Percentiles rank a stretch among this genome's conserved stretches.
phyloP scores from a whole-genome alignment of 2,888 invertebrate genomes.

The Limnephilus lunatus region DNA sequence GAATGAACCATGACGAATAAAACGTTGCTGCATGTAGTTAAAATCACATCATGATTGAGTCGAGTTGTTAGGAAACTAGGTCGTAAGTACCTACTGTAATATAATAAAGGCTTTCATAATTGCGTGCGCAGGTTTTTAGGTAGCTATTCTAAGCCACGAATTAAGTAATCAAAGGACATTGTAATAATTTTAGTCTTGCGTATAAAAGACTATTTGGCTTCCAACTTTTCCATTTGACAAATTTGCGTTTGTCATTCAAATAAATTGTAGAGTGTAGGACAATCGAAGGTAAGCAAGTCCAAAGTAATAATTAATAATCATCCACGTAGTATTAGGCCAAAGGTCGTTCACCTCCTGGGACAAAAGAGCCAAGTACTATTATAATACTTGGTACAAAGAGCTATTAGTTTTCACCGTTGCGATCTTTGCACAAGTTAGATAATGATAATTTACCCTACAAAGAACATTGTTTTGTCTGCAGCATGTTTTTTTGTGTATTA shows the following conservation, averaged over 20 bases:
- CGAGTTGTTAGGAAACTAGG: not conserved
- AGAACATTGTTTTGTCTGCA: too few relatives aligned
- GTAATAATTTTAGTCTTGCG: not conserved
- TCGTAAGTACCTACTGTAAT: not conserved
- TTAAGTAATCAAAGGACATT: not conserved
- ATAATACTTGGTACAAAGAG: too few relatives aligned
- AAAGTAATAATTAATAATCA: not conserved
- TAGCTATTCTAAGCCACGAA: not conserved
- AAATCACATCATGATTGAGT: not conserved
- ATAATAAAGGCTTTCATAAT: not conserved
- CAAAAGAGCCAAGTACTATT: too few relatives aligned
- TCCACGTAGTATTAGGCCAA: not conserved
- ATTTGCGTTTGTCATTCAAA: not conserved
- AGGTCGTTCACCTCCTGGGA: too few relatives aligned
- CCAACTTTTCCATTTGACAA: not conserved
- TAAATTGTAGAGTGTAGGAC: not conserved
- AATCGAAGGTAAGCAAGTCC: not conserved
- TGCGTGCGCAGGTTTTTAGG: not conserved
- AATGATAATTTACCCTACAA: not conserved
- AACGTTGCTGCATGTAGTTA: not conserved
- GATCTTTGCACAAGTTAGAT: not conserved
- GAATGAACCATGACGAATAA: not conserved
- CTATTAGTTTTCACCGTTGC: too few relatives aligned
- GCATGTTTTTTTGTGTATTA: too few relatives aligned
- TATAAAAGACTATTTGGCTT: not conserved